These are phyloP conservation scores for Nomada fucata DNA, from an alignment of 2,888 invertebrate genomes.

Conservation along the genomic window DNA sequence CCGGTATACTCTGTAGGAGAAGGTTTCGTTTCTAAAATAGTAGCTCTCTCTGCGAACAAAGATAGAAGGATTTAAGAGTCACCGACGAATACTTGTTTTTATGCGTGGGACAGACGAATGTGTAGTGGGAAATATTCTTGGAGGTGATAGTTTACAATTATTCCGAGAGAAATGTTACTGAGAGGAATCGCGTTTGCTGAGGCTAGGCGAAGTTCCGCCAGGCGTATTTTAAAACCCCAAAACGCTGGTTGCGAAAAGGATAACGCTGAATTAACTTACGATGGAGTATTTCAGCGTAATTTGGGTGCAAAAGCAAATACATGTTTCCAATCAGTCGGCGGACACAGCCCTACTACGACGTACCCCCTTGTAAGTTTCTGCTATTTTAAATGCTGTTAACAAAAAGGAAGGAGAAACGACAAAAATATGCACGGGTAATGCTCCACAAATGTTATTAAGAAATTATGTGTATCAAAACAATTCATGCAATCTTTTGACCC, in stretches of 20 bases:
- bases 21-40: neutral
- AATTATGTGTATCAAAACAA: no score
- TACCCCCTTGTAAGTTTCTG: conserved; percentile 52
- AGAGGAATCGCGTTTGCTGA: conserved; percentile 68
- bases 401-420: neutral
- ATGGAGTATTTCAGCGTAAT: conserved; percentile 41
- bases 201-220: conserved; percentile 62
- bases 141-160: conserved; percentile 23
- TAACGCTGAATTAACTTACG: conserved; percentile 50
- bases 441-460: no score
- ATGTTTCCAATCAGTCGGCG: conserved; percentile 4
- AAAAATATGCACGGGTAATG: no score
- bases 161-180: conserved; percentile 54
- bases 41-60: neutral
- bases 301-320: conserved; percentile 31
- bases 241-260: conserved; percentile 61
- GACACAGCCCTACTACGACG: conserved; percentile 19
- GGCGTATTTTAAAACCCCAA: conserved; percentile 62
- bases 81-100: conserved; percentile 8
- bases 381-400: neutral
- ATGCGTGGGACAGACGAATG: conserved; percentile 16
- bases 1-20: neutral
- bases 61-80: neutral
- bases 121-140: conserved; percentile 39
- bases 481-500: no score